Evolutionary conservation across 2,113 vertebrate genomes (phyloP).

Genomic region (Zosterops borbonicus): DNA sequence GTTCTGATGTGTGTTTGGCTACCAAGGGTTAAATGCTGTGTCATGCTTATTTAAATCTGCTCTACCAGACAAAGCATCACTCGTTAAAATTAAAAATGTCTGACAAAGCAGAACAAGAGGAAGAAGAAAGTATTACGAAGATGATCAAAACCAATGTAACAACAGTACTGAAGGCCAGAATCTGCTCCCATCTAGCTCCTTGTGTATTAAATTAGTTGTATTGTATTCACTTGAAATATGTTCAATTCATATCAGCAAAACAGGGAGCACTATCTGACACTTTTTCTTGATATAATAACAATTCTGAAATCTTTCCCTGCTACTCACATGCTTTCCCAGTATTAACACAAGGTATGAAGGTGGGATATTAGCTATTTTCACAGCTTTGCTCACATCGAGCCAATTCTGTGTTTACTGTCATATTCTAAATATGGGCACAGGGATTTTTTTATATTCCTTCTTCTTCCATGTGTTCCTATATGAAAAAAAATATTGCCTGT

Average conservation of each 20-base stretch:
- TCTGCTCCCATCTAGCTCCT: not conserved
- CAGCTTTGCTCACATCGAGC: constrained; percentile 3
- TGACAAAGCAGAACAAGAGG: not conserved
- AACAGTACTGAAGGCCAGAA: not conserved
- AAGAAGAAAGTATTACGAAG: not conserved
- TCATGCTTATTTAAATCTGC: not conserved
- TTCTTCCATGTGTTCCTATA: not conserved
- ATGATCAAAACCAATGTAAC: not conserved
- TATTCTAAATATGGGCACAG: not conserved
- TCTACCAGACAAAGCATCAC: not conserved
- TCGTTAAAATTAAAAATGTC: not conserved
- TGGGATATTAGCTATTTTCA: not conserved
- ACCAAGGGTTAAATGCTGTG: not conserved
- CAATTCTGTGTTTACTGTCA: constrained; percentile 10
- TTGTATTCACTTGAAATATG: not conserved
- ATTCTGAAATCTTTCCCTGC: not conserved
- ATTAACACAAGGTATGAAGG: not conserved
- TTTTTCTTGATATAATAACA: not conserved
- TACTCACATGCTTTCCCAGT: not conserved
- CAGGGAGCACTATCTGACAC: not conserved
- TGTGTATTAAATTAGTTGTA: not conserved
- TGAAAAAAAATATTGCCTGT: not conserved
- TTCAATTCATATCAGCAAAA: not conserved
- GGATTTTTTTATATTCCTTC: not conserved
- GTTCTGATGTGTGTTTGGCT: not conserved